Evolutionary conservation across 1,140 invertebrate species (phyloP), one percentile per base, ranked within the genome.

Genomic region (Nasonia longicornis): DNA sequence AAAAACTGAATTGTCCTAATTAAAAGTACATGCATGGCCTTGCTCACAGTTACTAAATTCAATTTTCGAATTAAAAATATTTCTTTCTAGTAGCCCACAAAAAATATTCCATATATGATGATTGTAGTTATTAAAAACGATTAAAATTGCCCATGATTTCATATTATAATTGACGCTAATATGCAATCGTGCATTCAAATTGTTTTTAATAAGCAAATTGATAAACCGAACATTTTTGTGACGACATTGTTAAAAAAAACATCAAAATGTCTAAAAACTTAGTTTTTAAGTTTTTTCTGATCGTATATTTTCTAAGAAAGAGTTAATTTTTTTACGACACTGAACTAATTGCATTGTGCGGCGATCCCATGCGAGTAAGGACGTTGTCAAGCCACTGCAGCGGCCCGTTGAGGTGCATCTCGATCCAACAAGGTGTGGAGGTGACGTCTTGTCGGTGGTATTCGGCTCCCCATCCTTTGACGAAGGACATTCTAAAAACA

Each of bases 341-440:
- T 29, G 96, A 97, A 88, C 96, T 97, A 86, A 97, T 97, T 63
- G 96, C 95, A 90, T 97, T 96, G 88, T 96, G 95, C 29, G 96
- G 96, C 3, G 96, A 95, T 29, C 96, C 96, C 96, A 98, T 97
- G 90, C 97, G 96, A 3, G 95, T 97, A 38, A 98, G 92, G 81
- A 97, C 96, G 90, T 96, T 93, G 91, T 99, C 98, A 81, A 99
- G 92, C 97, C 98, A 98, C 91, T 98, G 96, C 58, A 99, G 92
- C 22, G 98, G 98, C 3, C 97, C 98, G 91, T 98, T 98, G 70
- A 99, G 92, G 90, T 99, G 98, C 83, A 99, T 93, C 91, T 99
- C 98, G 84, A 99, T 98, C 98, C 98, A 99, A 90, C 97, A 99
- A 3, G 98, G 98, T 3, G 98, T 99, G 42, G 96, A 97, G 1